phyloP scores from a whole-genome alignment of 2,797 vertebrate species.

The Cuniculus paca region DNA sequence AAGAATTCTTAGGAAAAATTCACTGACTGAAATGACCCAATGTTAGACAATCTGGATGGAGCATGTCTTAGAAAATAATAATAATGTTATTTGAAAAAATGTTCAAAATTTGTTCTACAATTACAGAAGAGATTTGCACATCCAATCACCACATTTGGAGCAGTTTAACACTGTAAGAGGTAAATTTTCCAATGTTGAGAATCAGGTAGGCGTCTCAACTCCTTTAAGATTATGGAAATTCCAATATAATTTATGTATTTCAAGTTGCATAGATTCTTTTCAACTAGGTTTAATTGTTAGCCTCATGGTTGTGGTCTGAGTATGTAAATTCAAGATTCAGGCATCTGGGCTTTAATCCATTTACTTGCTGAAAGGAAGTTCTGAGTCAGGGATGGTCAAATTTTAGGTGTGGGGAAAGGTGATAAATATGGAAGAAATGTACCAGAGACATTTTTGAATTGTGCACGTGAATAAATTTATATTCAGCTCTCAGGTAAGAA shows the following conservation, averaged over 20 bases:
- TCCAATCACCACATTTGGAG: not conserved
- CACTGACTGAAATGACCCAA: not conserved
- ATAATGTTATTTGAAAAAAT: slow-evolving; percentile 3
- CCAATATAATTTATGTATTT: not conserved
- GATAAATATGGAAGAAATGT: not conserved
- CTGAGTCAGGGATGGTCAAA: not conserved
- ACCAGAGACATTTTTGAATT: not conserved
- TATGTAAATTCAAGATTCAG: not conserved
- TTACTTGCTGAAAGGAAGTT: not conserved
- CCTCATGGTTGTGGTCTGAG: not conserved
- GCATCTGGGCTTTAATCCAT: not conserved
- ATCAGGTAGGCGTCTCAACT: not conserved
- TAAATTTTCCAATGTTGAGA: not conserved
- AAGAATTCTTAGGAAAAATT: slow-evolving; percentile 46
- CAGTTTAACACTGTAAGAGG: not conserved
- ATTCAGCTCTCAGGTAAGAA: not conserved
- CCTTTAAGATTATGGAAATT: not conserved
- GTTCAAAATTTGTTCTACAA: not conserved
- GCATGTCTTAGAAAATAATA: not conserved
- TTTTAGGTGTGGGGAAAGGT: not conserved
- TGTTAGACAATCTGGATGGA: not conserved
- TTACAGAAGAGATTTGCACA: slow-evolving; percentile 19
- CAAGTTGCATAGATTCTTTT: not conserved
- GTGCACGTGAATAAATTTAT: not conserved
- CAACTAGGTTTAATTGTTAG: not conserved